phyloP scores from a whole-genome alignment of 2,113 vertebrate genomes.

The Paratilapia polleni region DNA sequence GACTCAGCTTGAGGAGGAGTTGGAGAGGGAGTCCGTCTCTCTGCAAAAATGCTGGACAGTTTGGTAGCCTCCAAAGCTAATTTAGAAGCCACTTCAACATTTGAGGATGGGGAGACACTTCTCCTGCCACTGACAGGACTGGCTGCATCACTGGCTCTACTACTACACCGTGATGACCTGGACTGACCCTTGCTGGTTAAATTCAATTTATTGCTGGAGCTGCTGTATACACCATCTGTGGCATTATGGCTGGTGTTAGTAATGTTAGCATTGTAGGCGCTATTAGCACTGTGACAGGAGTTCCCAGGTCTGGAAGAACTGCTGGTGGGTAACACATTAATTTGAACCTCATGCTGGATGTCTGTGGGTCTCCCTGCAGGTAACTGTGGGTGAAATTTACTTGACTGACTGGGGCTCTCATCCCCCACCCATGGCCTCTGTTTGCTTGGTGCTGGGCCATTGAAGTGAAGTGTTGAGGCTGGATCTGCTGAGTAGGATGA shows the following conservation, averaged over 20 bases:
- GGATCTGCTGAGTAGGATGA: background rate
- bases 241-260: background rate
- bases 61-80: constrained; percentile 64
- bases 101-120: constrained; percentile 46
- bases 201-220: constrained; percentile 12
- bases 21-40: constrained; percentile 63
- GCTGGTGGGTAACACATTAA: background rate
- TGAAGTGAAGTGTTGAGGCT: background rate
- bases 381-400: constrained; percentile 57
- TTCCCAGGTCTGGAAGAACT: constrained; percentile 23
- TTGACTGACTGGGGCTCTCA: constrained; percentile 51
- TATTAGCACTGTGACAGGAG: background rate
- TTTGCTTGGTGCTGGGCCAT: constrained; percentile 1
- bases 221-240: background rate
- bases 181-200: constrained; percentile 39
- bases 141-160: constrained; percentile 15
- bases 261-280: background rate
- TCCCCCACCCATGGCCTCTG: constrained; percentile 34
- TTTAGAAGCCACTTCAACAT: constrained; percentile 57
- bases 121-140: constrained; percentile 29
- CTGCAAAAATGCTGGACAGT: constrained; percentile 58
- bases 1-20: constrained; percentile 54
- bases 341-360: constrained; percentile 69
- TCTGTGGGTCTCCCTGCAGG: constrained; percentile 71
- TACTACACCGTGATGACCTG: constrained; percentile 24